A percentile compares a stretch with the other conserved stretches of the same genome.
Evolutionary conservation across 1,140 invertebrate genomes (phyloP).

Genomic region (Caenorhabditis remanei): DNA sequence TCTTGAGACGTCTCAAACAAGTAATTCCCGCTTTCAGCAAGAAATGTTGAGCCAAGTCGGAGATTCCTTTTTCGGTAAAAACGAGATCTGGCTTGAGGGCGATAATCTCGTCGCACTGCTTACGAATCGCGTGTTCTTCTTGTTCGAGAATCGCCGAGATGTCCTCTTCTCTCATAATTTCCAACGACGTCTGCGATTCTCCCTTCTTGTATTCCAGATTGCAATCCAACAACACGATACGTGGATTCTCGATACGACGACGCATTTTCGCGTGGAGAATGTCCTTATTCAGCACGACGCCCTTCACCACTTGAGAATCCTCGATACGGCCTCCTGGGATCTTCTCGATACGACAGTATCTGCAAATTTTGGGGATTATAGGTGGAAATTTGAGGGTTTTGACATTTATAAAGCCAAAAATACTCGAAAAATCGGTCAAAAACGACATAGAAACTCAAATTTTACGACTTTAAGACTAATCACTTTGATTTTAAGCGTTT

Average conservation of each 20-base stretch:
- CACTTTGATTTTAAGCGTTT: too few relatives aligned
- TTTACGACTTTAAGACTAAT: too few relatives aligned
- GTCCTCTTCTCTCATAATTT: conserved; percentile 93
- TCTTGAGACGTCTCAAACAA: conserved; percentile 90
- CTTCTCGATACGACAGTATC: conserved; percentile 98
- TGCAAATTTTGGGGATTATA: not conserved
- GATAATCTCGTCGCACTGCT: conserved; percentile 93
- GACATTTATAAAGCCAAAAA: too few relatives aligned
- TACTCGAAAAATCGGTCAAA: not conserved
- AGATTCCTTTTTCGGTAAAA: conserved; percentile 98
- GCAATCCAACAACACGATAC: conserved; percentile 94
- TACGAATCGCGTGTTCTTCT: conserved; percentile 94
- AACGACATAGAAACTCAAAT: too few relatives aligned
- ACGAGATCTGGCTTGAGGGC: conserved; percentile 93
- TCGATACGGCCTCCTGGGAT: conserved; percentile 96
- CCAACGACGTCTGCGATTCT: conserved; percentile 96
- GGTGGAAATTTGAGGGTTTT: not conserved
- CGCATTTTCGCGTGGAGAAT: conserved; percentile 82
- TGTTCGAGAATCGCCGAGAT: conserved; percentile 87
- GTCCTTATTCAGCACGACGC: conserved; percentile 95
- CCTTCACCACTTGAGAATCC: conserved; percentile 92
- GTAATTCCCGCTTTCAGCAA: conserved; percentile 88
- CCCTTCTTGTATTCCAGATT: conserved; percentile 98
- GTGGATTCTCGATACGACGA: conserved; percentile 92
- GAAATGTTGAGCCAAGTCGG: conserved; percentile 84